Evolutionary conservation across 2,797 vertebrate species (phyloP).

Genomic region (Tapera naevia): DNA sequence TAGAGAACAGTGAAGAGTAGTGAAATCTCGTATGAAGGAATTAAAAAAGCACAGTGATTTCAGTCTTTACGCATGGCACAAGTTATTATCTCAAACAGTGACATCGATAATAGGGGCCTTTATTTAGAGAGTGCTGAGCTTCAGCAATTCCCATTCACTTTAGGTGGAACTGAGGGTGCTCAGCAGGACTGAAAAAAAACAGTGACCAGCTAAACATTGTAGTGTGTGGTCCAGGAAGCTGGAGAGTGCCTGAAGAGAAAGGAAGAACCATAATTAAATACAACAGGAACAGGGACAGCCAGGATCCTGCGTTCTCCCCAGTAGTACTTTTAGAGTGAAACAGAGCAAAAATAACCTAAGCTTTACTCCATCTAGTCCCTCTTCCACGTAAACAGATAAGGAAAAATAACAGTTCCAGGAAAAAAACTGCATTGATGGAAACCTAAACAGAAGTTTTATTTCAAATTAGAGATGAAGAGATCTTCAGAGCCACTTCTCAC

Average conservation of each 20-base stretch:
- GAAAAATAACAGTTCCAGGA: neutral
- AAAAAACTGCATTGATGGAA: neutral
- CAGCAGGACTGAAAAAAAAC: constrained; percentile 59
- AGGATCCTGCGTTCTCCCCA: constrained; percentile 4
- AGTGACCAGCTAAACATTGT: constrained; percentile 52
- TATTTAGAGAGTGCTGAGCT: constrained; percentile 68
- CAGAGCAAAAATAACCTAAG: constrained; percentile 26
- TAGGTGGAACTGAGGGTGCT: constrained; percentile 63
- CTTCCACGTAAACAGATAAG: neutral
- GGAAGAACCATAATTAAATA: constrained; percentile 61
- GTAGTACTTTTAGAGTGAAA: constrained; percentile 47
- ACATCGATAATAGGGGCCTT: constrained; percentile 58
- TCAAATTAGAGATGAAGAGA: neutral
- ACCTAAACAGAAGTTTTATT: neutral
- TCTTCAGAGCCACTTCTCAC: neutral
- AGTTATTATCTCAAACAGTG: constrained; percentile 65
- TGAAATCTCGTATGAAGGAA: constrained; percentile 52
- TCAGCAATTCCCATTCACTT: constrained; percentile 67
- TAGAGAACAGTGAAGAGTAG: constrained; percentile 45
- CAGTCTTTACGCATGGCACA: constrained; percentile 57
- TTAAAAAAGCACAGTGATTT: constrained; percentile 61
- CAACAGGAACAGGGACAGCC: constrained; percentile 42
- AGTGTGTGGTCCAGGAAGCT: constrained; percentile 67
- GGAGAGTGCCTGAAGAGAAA: constrained; percentile 55
- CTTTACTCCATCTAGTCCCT: neutral